Percentiles rank a stretch among this genome's conserved stretches.
Evolutionary conservation across 2,113 vertebrate genomes (phyloP).

Genomic region (Eonycteris spelaea): DNA sequence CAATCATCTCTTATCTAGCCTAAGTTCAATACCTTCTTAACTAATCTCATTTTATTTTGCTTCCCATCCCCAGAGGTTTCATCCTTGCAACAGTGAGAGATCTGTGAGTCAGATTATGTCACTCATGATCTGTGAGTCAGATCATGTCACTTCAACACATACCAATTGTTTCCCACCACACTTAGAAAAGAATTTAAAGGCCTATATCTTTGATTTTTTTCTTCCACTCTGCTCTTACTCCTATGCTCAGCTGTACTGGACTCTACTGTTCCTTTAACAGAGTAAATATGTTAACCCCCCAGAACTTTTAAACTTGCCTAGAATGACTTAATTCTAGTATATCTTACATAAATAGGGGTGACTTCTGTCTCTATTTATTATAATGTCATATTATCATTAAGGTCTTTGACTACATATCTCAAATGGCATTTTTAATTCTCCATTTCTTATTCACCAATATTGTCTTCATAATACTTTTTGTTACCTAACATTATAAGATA

Average conservation of each 20-base stretch:
- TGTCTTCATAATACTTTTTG: background rate
- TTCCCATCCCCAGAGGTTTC: background rate
- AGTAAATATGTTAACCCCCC: background rate
- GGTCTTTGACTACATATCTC: background rate
- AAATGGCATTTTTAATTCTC: background rate
- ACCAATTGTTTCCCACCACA: background rate
- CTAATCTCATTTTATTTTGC: background rate
- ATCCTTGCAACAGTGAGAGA: background rate
- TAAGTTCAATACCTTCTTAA: background rate
- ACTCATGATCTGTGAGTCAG: background rate
- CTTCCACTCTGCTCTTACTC: background rate
- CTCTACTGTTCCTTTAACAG: background rate
- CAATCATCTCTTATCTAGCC: background rate
- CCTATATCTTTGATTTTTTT: background rate
- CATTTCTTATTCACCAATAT: background rate
- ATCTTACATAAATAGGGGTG: background rate
- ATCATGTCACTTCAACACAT: background rate
- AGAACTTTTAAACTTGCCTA: background rate
- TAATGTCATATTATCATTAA: background rate
- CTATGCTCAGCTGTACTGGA: background rate
- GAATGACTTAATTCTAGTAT: background rate
- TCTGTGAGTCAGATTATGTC: background rate
- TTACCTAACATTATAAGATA: background rate
- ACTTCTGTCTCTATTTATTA: background rate
- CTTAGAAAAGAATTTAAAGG: background rate